Evolutionary conservation across 2,888 invertebrate species (phyloP).

Genomic region (Phalera bucephala): DNA sequence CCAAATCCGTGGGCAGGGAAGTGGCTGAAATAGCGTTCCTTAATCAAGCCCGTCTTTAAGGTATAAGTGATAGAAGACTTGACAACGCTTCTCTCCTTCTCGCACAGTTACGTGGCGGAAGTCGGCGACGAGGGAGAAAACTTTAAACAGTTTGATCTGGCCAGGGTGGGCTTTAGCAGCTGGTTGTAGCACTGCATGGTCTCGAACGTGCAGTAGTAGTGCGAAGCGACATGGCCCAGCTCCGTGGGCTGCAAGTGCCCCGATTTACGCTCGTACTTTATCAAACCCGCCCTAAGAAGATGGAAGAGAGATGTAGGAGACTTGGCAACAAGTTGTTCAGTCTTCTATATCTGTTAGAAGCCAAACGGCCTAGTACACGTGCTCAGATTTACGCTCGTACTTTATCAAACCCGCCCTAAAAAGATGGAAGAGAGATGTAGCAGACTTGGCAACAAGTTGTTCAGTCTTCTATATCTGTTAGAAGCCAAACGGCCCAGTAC

Average conservation of each 20-base stretch:
- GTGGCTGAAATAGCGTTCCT: too few species aligned
- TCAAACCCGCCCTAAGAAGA: slow-evolving; percentile 89
- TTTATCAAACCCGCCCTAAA: too few species aligned
- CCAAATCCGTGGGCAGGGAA: too few species aligned
- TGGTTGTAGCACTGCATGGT: slow-evolving; percentile 99
- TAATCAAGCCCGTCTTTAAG: too few species aligned
- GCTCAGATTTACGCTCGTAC: too few species aligned
- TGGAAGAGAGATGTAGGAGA: too few species aligned
- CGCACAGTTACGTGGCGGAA: slow-evolving; percentile 96
- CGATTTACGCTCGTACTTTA: slow-evolving; percentile 97
- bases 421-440: too few species aligned
- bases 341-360: too few species aligned
- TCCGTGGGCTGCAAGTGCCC: slow-evolving; percentile 96
- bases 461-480: too few species aligned
- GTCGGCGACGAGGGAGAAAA: slow-evolving; percentile 98
- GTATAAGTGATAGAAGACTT: too few species aligned
- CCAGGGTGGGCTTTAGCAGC: slow-evolving; percentile 96
- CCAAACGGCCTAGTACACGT: slow-evolving; percentile 99
- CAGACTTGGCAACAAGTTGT: too few species aligned
- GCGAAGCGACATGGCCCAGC: slow-evolving; percentile 98
- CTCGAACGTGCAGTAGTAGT: slow-evolving; percentile 98
- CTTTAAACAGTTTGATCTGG: slow-evolving; percentile 98
- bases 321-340: too few species aligned
- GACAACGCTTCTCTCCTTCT: slow-evolving; percentile 98
- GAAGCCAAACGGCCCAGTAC: slow-evolving; percentile 98